Evolutionary conservation across 2,888 invertebrate species (phyloP).

Genomic region (Aquatica leii): DNA sequence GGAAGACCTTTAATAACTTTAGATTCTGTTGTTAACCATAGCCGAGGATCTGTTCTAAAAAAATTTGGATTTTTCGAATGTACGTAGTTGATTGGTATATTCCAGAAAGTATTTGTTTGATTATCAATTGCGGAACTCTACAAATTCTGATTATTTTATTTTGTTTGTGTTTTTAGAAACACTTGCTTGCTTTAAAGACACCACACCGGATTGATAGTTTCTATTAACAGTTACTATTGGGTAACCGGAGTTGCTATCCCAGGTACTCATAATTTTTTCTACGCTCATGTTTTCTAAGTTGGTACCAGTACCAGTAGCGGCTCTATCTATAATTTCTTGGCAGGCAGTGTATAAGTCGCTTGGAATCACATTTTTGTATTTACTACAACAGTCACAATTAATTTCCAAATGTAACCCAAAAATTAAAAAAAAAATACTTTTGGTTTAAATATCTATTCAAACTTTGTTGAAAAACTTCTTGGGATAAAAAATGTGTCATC

Average conservation of each 20-base stretch:
- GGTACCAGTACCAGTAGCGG: neutral
- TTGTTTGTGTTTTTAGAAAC: neutral
- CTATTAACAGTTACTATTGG: constrained; percentile 32
- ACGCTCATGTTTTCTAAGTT: constrained; percentile 10
- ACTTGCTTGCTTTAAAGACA: constrained; percentile 16
- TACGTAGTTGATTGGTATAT: constrained; percentile 22
- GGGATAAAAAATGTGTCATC: constrained; percentile 19
- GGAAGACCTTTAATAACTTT: neutral
- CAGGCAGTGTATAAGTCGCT: constrained; percentile 51
- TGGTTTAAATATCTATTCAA: constrained; percentile 16
- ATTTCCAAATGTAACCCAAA: no score
- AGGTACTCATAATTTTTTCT: constrained; percentile 14
- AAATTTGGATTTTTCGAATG: constrained; percentile 8
- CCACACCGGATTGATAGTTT: constrained; percentile 11
- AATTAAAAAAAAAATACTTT: constrained; percentile 3
- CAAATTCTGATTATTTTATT: neutral
- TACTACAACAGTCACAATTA: constrained; percentile 25
- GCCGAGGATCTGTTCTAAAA: constrained; percentile 23
- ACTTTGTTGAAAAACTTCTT: constrained; percentile 16
- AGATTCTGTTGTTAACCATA: constrained; percentile 25
- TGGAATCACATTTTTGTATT: constrained; percentile 45
- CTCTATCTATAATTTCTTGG: constrained; percentile 37
- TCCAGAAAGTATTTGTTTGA: constrained; percentile 7
- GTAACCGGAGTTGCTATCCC: constrained; percentile 28
- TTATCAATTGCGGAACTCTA: neutral